Percentiles rank a stretch among this genome's conserved stretches.
phyloP scores from a whole-genome alignment of 2,797 vertebrate genomes.

The Lophius americanus region DNA sequence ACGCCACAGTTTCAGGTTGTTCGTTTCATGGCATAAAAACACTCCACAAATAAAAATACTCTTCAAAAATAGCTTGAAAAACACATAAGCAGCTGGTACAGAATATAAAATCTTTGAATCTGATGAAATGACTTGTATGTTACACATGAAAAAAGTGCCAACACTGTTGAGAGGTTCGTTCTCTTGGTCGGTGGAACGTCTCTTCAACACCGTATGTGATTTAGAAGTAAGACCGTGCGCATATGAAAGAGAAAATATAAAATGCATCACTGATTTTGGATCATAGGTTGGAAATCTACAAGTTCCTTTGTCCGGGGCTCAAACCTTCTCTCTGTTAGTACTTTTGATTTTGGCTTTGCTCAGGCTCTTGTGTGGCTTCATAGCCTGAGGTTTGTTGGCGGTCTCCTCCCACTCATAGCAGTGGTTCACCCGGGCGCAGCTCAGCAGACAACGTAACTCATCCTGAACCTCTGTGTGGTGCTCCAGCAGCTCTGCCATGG shows the following conservation, averaged over 20 bases:
- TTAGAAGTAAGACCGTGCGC: constrained; percentile 17
- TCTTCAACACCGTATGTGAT: constrained; percentile 35
- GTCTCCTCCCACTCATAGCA: constrained; percentile 90
- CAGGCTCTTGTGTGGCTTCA: constrained; percentile 29
- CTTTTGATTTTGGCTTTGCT: constrained; percentile 43
- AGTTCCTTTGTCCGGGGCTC: constrained; percentile 30
- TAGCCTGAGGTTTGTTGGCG: constrained; percentile 23
- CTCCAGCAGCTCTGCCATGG: constrained; percentile 87
- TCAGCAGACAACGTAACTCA: constrained; percentile 85
- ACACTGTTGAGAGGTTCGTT: constrained; percentile 24
- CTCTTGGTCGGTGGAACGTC: constrained; percentile 24
- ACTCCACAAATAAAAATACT: constrained; percentile 30
- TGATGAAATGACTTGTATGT: background rate
- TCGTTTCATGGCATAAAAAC: constrained; percentile 20
- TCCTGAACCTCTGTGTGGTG: constrained; percentile 79
- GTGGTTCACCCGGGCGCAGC: constrained; percentile 87
- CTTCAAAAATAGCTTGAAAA: constrained; percentile 34
- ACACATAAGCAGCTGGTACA: constrained; percentile 39
- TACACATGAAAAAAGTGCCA: constrained; percentile 41
- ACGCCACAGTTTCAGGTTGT: background rate
- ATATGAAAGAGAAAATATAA: constrained; percentile 30
- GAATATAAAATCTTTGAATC: constrained; percentile 20
- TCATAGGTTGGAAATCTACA: constrained; percentile 9
- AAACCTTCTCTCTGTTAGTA: constrained; percentile 50
- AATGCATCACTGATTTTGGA: background rate